phyloP scores from a whole-genome alignment of 2,797 vertebrate species.

The Sebastes hubbsi region DNA sequence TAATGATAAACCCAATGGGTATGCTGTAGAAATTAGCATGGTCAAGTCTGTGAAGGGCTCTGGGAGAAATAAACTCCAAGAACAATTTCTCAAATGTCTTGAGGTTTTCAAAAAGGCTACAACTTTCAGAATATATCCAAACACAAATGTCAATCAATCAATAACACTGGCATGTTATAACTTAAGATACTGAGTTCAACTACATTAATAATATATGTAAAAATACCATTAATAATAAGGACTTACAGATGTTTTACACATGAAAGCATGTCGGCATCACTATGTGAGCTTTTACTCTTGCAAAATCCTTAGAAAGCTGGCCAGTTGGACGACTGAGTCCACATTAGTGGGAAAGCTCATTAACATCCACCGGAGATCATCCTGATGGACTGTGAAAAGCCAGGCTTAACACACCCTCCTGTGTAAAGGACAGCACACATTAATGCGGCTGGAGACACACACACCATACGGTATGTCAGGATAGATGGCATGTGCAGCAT shows the following conservation, averaged over 20 bases:
- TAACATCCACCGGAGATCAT: conserved; percentile 73
- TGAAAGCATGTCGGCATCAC: conserved; percentile 20
- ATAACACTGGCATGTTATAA: background rate
- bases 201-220: background rate
- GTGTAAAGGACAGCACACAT: conserved; percentile 55
- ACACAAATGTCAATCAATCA: background rate
- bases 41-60: background rate
- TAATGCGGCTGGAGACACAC: conserved; percentile 36
- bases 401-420: conserved; percentile 72
- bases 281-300: conserved; percentile 20
- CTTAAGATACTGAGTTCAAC: background rate
- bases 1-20: background rate
- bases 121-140: too few relatives aligned
- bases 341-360: conserved; percentile 77
- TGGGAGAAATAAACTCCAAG: background rate
- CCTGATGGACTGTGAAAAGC: conserved; percentile 78
- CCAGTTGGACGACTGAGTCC: conserved; percentile 64
- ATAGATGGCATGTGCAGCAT: conserved; percentile 13
- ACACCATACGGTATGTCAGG: conserved; percentile 11
- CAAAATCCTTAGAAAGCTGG: conserved; percentile 71
- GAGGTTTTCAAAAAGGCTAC: background rate
- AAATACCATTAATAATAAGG: background rate
- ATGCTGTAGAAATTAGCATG: background rate
- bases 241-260: conserved; percentile 26
- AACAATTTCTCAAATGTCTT: background rate